A percentile compares a stretch with the other conserved stretches of the same genome.
Conservation (phyloP, 2,113 vertebrate genomes). For the Grammomys dolichurus region DNA sequence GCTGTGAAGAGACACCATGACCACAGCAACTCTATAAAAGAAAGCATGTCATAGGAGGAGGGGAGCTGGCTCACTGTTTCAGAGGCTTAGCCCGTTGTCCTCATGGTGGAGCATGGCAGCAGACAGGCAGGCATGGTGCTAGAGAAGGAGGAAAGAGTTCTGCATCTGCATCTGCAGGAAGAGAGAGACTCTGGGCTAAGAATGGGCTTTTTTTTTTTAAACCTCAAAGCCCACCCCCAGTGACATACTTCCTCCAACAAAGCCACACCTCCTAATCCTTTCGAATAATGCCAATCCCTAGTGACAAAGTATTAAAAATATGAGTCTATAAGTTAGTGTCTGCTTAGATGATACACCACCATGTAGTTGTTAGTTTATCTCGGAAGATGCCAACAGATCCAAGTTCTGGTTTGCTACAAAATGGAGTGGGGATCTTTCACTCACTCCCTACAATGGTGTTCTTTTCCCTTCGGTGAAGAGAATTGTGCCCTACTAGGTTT, state of each 20-base stretch:
- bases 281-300: neutral
- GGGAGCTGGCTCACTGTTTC: neutral
- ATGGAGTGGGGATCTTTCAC: accelerated
- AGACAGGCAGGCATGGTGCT: neutral
- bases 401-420: neutral
- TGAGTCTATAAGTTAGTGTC: neutral
- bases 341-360: neutral
- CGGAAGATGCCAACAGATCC: neutral
- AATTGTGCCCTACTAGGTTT: too few species aligned
- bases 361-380: neutral
- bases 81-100: neutral
- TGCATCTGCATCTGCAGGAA: neutral
- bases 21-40: neutral
- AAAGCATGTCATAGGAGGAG: neutral
- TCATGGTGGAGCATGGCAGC: neutral
- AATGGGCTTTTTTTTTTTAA: neutral
- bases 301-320: neutral
- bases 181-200: neutral
- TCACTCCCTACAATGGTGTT: neutral
- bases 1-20: neutral
- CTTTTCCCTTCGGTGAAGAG: neutral
- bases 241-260: neutral
- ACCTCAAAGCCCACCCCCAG: neutral
- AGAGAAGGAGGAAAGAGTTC: neutral
- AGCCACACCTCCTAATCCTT: neutral